Evolutionary conservation across 2,888 invertebrate genomes (phyloP).

Genomic region (Drosophila borealis): DNA sequence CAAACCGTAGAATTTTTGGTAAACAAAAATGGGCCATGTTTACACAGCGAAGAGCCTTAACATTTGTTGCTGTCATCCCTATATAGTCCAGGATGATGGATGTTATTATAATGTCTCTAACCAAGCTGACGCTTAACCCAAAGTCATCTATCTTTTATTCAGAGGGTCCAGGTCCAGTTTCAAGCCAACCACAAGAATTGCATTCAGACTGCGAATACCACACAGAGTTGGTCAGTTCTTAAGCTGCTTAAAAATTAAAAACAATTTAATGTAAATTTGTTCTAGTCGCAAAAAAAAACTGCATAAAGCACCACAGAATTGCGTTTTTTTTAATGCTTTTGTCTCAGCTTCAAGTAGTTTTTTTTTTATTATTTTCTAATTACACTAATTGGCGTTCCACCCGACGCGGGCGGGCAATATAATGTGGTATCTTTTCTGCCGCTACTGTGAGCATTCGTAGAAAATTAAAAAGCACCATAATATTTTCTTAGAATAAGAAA

Average conservation of each 20-base stretch:
- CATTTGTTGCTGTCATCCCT: conserved; percentile 58
- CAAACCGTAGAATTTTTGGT: conserved; percentile 38
- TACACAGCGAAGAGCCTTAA: conserved; percentile 56
- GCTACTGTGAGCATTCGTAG: background rate
- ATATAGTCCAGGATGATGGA: conserved; percentile 65
- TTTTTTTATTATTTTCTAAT: conserved; percentile 52
- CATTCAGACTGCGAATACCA: conserved; percentile 19
- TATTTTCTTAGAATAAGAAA: conserved; percentile 8
- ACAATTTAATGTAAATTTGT: conserved; percentile 61
- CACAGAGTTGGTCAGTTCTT: conserved; percentile 36
- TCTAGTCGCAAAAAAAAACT: conserved; percentile 8
- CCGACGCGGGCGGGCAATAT: conserved; percentile 36
- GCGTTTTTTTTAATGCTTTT: conserved; percentile 11
- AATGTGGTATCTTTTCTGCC: conserved; percentile 48
- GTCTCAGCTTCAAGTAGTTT: conserved; percentile 39
- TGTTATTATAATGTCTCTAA: conserved; percentile 69
- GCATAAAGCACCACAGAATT: conserved; percentile 5
- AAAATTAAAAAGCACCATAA: background rate
- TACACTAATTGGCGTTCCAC: conserved; percentile 62
- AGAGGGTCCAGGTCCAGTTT: conserved; percentile 1
- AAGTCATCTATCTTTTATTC: conserved; percentile 13
- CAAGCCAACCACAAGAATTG: conserved; percentile 1
- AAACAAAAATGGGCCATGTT: conserved; percentile 68
- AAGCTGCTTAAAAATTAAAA: conserved; percentile 66
- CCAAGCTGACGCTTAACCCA: conserved; percentile 48